A percentile compares a stretch with the other conserved stretches of the same genome.
Conservation (phyloP, 2,113 vertebrate genomes). For the Picathartes gymnocephalus region DNA sequence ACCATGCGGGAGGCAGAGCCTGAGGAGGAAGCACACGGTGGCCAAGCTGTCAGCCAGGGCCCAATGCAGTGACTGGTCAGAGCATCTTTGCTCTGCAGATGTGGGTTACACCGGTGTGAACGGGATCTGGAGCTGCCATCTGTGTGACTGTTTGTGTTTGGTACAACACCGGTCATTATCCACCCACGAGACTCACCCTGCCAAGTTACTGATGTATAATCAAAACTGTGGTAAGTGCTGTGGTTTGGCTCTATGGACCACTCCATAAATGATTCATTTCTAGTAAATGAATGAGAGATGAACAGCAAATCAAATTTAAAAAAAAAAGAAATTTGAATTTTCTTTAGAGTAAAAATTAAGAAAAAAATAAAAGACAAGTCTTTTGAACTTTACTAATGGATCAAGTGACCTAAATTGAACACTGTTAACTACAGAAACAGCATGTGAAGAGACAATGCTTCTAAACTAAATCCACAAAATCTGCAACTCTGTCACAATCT, state of each 20-base stretch:
- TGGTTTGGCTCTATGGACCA: not conserved
- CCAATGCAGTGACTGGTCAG: accelerated
- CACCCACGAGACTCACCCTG: not conserved
- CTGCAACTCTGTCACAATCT: not conserved
- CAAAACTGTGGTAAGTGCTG: no score
- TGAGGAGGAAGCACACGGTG: accelerated
- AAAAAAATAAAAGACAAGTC: not conserved
- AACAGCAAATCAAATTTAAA: not conserved
- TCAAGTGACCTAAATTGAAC: not conserved
- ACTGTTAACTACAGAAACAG: not conserved
- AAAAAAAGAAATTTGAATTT: not conserved
- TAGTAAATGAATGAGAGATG: not conserved
- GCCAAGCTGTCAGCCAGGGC: not conserved
- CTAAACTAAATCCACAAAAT: not conserved
- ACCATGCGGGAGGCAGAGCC: not conserved
- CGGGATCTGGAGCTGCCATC: accelerated
- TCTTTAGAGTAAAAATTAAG: not conserved
- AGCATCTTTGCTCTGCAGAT: not conserved
- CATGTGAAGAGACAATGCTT: accelerated
- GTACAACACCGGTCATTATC: accelerated
- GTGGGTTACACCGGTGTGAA: accelerated
- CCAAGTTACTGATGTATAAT: no score
- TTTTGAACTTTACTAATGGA: not conserved
- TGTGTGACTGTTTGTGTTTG: accelerated
- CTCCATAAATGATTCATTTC: not conserved